These are phyloP conservation scores for Zaprionus camerounensis DNA, from an alignment of 1,140 invertebrate genomes.

Conservation along the genomic window DNA sequence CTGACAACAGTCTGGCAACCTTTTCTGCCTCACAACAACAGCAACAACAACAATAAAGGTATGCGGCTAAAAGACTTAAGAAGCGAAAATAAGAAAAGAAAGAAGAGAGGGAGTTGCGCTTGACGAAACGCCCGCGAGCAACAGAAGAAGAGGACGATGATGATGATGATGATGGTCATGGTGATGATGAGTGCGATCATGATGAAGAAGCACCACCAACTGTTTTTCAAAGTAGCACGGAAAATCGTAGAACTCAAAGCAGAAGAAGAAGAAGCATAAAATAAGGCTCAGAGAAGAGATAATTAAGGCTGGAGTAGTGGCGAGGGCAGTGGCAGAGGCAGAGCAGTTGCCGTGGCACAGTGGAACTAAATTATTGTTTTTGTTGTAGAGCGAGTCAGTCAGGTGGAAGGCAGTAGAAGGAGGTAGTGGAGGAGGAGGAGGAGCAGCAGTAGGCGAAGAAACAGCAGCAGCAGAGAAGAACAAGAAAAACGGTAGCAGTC, in stretches of 20 bases:
- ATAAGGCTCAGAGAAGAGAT: conserved; percentile 41
- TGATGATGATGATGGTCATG: conserved; percentile 13
- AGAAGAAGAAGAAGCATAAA: conserved; percentile 34
- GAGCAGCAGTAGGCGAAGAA: conserved; percentile 10
- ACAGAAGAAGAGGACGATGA: conserved; percentile 24
- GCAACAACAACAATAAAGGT: conserved; percentile 30
- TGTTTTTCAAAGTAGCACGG: conserved; percentile 53
- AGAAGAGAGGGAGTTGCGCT: conserved; percentile 54
- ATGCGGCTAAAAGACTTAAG: conserved; percentile 57
- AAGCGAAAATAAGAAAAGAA: conserved; percentile 34
- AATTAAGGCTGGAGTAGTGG: conserved; percentile 43
- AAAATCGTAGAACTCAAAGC: conserved; percentile 55
- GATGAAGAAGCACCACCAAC: conserved; percentile 50
- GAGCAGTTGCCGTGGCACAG: conserved; percentile 55
- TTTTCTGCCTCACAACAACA: conserved; percentile 28
- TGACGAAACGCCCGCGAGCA: conserved; percentile 24
- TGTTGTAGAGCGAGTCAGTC: conserved; percentile 40
- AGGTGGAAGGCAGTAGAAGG: conserved; percentile 19
- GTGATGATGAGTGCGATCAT: conserved; percentile 35
- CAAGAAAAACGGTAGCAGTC: conserved; percentile 69
- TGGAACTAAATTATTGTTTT: conserved; percentile 77
- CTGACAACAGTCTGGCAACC: conserved; percentile 47
- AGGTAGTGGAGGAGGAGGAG: not conserved
- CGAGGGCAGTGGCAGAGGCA: conserved; percentile 32
- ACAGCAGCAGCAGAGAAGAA: conserved; percentile 6